Conservation (phyloP, 92 coral and sea anemone species). For the Epizoanthus ramosus region DNA sequence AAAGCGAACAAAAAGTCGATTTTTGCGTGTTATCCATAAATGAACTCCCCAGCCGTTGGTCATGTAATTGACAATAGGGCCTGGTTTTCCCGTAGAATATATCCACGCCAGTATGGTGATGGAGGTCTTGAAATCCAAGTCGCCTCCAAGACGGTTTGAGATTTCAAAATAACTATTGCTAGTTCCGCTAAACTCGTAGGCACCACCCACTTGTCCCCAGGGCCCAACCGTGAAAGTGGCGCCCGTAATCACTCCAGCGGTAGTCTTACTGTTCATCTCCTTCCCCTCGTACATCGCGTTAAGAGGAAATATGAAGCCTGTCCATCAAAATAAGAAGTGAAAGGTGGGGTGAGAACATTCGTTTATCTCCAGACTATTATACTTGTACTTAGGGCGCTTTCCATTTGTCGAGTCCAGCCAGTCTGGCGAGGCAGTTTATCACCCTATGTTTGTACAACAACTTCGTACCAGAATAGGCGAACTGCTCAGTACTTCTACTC, state of each 20-base stretch:
- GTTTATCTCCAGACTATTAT: no score
- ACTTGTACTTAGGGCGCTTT: no score
- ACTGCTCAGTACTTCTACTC: no score
- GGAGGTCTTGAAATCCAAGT: conserved; percentile 16
- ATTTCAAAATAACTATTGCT: conserved; percentile 9
- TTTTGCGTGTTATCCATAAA: background rate
- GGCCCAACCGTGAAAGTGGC: conserved; percentile 12
- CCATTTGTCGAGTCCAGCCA: no score
- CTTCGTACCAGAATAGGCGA: no score
- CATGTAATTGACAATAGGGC: conserved; percentile 22
- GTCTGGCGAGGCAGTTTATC: no score
- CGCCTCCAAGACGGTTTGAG: background rate
- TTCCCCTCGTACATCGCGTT: conserved; percentile 16
- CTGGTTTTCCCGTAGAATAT: conserved; percentile 16
- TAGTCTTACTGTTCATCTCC: conserved; percentile 7
- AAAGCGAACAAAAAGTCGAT: conserved; percentile 60
- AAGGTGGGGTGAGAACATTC: no score
- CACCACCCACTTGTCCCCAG: conserved; percentile 26
- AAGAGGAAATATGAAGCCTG: conserved; percentile 26
- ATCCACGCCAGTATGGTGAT: conserved; percentile 24
- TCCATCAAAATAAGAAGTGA: background rate
- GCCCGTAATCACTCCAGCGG: background rate
- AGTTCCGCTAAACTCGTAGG: conserved; percentile 22
- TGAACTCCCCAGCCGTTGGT: conserved; percentile 19
- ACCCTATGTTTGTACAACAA: no score